A percentile compares a stretch with the other conserved stretches of the same genome.
phyloP scores from a whole-genome alignment of 2,113 vertebrate species.

The Falco punctatus region DNA sequence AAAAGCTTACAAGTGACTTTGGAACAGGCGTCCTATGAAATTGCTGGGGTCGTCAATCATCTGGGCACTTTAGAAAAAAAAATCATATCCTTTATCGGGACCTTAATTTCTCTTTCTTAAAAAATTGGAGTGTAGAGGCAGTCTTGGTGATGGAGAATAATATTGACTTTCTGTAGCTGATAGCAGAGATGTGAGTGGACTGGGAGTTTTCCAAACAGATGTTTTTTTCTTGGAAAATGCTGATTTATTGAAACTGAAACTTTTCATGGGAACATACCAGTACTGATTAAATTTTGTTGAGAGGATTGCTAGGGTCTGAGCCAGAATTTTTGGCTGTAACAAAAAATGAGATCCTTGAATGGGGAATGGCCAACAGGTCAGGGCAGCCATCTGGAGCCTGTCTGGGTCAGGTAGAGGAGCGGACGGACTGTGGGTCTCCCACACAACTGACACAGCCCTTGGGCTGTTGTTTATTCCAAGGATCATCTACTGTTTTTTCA shows the following conservation, averaged over 20 bases:
- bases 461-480: neutral
- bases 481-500: neutral
- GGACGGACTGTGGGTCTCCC: neutral
- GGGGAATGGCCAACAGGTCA: slow-evolving; percentile 26
- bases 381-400: slow-evolving; percentile 38
- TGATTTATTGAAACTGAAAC: slow-evolving; percentile 68
- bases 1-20: neutral
- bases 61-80: neutral
- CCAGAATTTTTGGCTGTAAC: slow-evolving; percentile 30
- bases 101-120: neutral
- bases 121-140: slow-evolving; percentile 3
- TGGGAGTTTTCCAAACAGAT: slow-evolving; percentile 62
- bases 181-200: slow-evolving; percentile 34
- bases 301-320: slow-evolving; percentile 31
- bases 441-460: neutral
- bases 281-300: slow-evolving; percentile 66
- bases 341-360: slow-evolving; percentile 10
- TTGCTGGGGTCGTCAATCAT: neutral
- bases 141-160: slow-evolving; percentile 33
- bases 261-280: slow-evolving; percentile 68
- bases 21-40: neutral
- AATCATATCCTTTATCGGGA: neutral
- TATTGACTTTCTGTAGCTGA: slow-evolving; percentile 58
- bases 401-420: slow-evolving; percentile 42
- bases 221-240: slow-evolving; percentile 40